phyloP scores from a whole-genome alignment of 2,888 invertebrate species.

The Dascillus cervinus region DNA sequence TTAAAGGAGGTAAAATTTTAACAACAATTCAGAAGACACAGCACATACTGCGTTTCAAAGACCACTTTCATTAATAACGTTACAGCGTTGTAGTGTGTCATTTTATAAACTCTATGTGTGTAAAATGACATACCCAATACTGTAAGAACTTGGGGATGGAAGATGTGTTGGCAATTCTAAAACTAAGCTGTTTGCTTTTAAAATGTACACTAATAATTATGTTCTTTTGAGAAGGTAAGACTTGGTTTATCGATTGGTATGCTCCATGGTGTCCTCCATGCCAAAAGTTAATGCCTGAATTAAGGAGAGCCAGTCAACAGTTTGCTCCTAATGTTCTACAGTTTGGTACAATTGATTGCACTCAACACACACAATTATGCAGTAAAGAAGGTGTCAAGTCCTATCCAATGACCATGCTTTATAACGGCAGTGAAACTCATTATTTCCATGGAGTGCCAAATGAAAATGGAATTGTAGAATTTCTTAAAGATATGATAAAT shows the following conservation, averaged over 20 bases:
- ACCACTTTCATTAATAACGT: too few relatives aligned
- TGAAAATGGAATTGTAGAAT: slow-evolving; percentile 54
- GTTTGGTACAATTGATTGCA: slow-evolving; percentile 65
- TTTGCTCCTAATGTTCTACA: slow-evolving; percentile 42
- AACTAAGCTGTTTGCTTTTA: too few relatives aligned
- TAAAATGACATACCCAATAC: not conserved
- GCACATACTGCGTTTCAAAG: too few relatives aligned
- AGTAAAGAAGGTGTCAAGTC: slow-evolving; percentile 51
- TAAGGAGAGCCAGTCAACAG: slow-evolving; percentile 52
- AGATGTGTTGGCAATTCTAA: too few relatives aligned
- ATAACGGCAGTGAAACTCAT: slow-evolving; percentile 49
- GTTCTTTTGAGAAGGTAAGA: too few relatives aligned
- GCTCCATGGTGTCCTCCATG: slow-evolving; percentile 77
- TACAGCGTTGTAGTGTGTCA: too few relatives aligned
- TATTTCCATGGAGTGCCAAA: slow-evolving; percentile 54
- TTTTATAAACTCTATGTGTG: too few relatives aligned
- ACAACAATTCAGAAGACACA: slow-evolving; percentile 3
- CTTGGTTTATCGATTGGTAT: slow-evolving; percentile 69
- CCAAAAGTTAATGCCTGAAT: slow-evolving; percentile 58
- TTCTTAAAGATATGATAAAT: slow-evolving; percentile 51
- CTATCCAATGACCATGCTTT: slow-evolving; percentile 64
- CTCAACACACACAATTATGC: slow-evolving; percentile 53
- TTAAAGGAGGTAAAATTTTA: slow-evolving; percentile 42
- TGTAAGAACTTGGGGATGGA: too few relatives aligned
- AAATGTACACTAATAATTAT: too few relatives aligned